Evolutionary conservation across 2,113 vertebrate genomes (phyloP).

Genomic region (Onychostruthus taczanowskii): DNA sequence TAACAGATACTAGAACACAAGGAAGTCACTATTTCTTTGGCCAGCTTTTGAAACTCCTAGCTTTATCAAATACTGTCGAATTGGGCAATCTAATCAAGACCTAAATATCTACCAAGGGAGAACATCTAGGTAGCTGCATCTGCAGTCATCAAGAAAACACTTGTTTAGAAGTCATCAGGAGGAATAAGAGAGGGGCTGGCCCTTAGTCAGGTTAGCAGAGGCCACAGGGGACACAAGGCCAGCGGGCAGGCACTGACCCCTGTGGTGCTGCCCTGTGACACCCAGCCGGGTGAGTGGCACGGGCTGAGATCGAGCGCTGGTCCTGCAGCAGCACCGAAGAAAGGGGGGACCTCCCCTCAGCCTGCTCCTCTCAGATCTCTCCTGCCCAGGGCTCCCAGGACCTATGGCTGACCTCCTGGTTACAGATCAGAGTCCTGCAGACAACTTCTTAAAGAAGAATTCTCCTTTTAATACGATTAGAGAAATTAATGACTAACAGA

Average conservation of each 20-base stretch:
- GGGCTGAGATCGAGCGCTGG: rapidly evolving
- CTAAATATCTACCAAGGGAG: neutral
- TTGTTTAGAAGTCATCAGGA: neutral
- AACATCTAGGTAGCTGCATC: neutral
- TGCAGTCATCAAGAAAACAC: neutral
- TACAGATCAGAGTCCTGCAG: neutral
- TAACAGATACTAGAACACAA: neutral
- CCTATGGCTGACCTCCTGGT: neutral
- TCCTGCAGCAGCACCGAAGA: neutral
- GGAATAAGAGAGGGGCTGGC: rapidly evolving
- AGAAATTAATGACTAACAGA: neutral
- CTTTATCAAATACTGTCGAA: neutral
- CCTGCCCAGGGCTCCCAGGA: neutral
- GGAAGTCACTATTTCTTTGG: neutral
- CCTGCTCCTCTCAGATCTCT: neutral
- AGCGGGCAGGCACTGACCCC: rapidly evolving
- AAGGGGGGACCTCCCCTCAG: rapidly evolving
- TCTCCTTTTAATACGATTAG: neutral
- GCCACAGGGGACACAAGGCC: too few relatives aligned
- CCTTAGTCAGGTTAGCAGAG: neutral
- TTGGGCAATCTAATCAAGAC: neutral
- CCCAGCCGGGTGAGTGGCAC: rapidly evolving
- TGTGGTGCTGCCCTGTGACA: neutral
- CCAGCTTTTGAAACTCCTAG: neutral
- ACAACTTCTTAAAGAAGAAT: neutral